Conservation (phyloP, 1,140 invertebrate species). For the Phthorimaea operculella region DNA sequence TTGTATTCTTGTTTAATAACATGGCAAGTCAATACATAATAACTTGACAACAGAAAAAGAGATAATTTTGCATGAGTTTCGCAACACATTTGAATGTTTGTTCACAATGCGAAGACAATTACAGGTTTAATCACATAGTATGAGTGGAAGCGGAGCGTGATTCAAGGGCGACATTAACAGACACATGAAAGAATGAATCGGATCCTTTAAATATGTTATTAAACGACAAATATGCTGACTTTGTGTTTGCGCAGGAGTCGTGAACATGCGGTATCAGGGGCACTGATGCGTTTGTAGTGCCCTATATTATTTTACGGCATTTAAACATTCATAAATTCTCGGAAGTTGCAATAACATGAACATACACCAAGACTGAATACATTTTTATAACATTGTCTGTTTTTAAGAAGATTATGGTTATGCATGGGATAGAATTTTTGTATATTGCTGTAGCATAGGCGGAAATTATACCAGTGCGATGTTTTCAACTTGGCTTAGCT, state of each 20-base stretch:
- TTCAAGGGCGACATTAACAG: slow-evolving; percentile 17
- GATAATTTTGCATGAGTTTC: not conserved
- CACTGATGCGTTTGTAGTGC: slow-evolving; percentile 26
- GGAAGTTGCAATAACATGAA: not conserved
- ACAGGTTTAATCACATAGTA: slow-evolving; percentile 23
- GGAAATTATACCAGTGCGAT: too few relatives aligned
- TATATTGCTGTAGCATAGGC: too few relatives aligned
- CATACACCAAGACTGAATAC: too few relatives aligned
- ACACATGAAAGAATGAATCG: slow-evolving; percentile 32
- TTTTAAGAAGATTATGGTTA: too few relatives aligned
- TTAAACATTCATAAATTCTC: slow-evolving; percentile 13
- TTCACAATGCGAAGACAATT: slow-evolving; percentile 17
- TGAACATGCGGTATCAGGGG: slow-evolving; percentile 31
- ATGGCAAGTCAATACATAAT: not conserved
- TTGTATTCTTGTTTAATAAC: slow-evolving; percentile 1
- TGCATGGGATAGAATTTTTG: too few relatives aligned
- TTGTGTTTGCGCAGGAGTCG: slow-evolving; percentile 39
- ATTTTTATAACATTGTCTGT: too few relatives aligned
- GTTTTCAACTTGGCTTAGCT: too few relatives aligned
- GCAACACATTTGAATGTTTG: not conserved
- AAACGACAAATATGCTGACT: slow-evolving; percentile 28
- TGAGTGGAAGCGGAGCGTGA: slow-evolving; percentile 29
- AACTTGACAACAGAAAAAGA: not conserved
- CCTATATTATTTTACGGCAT: slow-evolving; percentile 32
- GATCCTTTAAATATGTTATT: slow-evolving; percentile 21